Conservation (phyloP, 2,113 vertebrate species). For the Bubo blakistoni region DNA sequence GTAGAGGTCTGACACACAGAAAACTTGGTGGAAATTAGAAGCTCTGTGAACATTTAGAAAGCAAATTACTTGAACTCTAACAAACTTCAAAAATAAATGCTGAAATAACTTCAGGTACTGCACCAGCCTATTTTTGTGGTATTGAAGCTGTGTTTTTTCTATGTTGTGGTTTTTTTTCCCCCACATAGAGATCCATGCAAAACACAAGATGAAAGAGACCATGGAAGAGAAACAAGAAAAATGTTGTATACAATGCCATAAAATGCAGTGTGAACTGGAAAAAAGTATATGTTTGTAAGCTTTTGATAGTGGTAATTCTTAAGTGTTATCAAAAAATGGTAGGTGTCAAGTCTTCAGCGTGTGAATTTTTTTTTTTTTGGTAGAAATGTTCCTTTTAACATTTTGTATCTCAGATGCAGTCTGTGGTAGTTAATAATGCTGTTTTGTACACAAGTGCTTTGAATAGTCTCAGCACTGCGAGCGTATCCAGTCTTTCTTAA, state of each 20-base stretch:
- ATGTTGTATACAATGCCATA: neutral
- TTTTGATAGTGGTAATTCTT: neutral
- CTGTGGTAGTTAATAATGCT: constrained; percentile 59
- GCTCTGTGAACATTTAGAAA: neutral
- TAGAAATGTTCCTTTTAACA: constrained; percentile 25
- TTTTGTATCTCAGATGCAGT: constrained; percentile 50
- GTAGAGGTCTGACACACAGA: neutral
- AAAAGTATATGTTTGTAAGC: neutral
- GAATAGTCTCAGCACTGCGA: constrained; percentile 56
- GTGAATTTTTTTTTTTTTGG: neutral
- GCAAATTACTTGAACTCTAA: neutral
- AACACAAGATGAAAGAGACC: neutral
- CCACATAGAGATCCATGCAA: neutral
- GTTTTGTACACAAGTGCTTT: constrained; percentile 69
- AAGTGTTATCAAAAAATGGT: neutral
- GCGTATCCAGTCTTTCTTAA: constrained; percentile 55
- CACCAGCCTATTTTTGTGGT: neutral
- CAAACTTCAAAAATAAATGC: neutral
- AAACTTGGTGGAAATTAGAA: neutral
- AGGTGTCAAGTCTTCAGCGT: neutral
- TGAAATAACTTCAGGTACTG: neutral
- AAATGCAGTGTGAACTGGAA: neutral
- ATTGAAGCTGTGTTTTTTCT: neutral
- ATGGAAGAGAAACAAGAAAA: neutral
- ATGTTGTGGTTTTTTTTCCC: neutral